These are phyloP conservation scores for Cataglyphis altisquamis DNA, from an alignment of 2,888 invertebrate genomes.

Conservation along the genomic window DNA sequence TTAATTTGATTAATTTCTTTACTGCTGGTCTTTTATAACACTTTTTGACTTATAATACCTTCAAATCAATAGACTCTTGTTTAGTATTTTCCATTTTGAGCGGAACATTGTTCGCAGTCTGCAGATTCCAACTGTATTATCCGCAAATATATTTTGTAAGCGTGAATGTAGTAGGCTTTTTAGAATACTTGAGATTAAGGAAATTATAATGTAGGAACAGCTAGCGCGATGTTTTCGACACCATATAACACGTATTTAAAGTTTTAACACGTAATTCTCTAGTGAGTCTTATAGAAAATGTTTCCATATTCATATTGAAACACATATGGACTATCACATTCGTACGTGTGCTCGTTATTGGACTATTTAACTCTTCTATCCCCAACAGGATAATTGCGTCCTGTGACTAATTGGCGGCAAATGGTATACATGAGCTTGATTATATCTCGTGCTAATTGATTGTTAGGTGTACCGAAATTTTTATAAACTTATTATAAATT, in stretches of 20 bases:
- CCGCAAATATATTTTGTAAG: not conserved
- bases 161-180: not conserved
- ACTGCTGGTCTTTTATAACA: not conserved
- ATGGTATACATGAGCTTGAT: slow-evolving; percentile 34
- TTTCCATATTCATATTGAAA: slow-evolving; percentile 14
- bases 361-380: slow-evolving; percentile 40
- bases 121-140: not conserved
- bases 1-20: not conserved
- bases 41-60: not conserved
- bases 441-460: slow-evolving; percentile 5
- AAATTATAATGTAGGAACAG: not conserved
- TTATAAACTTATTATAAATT: not conserved
- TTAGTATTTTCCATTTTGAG: not conserved
- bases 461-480: not conserved
- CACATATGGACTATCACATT: slow-evolving; percentile 11
- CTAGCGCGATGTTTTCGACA: not conserved
- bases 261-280: not conserved
- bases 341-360: slow-evolving; percentile 27
- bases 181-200: not conserved
- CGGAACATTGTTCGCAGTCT: not conserved
- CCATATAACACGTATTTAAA: not conserved
- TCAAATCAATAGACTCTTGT: not conserved
- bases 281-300: slow-evolving; percentile 2
- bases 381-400: slow-evolving; percentile 30
- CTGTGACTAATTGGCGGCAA: slow-evolving; percentile 43